A percentile compares a stretch with the other conserved stretches of the same genome.
phyloP scores from a whole-genome alignment of 1,140 invertebrate species.

The Drosophila suzukii region DNA sequence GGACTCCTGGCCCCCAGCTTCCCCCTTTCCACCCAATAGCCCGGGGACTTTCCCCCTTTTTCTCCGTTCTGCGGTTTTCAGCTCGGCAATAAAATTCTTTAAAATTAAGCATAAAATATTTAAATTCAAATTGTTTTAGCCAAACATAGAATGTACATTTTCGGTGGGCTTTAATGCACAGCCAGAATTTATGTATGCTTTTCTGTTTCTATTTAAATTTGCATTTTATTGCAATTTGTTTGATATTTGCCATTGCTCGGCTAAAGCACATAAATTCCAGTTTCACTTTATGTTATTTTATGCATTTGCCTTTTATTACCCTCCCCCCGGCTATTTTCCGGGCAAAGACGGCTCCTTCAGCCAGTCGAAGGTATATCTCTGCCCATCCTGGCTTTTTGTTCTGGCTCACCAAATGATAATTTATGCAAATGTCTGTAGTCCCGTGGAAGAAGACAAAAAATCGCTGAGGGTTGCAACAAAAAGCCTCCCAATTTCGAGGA shows the following conservation, averaged over 20 bases:
- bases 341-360: slow-evolving; percentile 8
- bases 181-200: slow-evolving; percentile 41
- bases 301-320: slow-evolving; percentile 79
- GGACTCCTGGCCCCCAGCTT: background rate
- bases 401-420: slow-evolving; percentile 79
- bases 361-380: slow-evolving; percentile 26
- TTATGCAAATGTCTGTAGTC: slow-evolving; percentile 81
- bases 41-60: slow-evolving; percentile 33
- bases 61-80: slow-evolving; percentile 24
- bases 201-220: slow-evolving; percentile 64
- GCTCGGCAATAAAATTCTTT: slow-evolving; percentile 39
- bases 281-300: slow-evolving; percentile 82
- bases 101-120: slow-evolving; percentile 77
- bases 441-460: slow-evolving; percentile 38
- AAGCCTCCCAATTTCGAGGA: slow-evolving; percentile 33
- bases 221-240: slow-evolving; percentile 81
- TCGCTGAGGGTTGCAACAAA: slow-evolving; percentile 73
- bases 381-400: slow-evolving; percentile 17
- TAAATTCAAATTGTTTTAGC: slow-evolving; percentile 56
- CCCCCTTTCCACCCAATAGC: slow-evolving; percentile 26
- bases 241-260: slow-evolving; percentile 60
- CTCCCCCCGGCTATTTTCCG: slow-evolving; percentile 43
- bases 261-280: slow-evolving; percentile 70
- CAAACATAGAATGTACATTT: slow-evolving; percentile 28
- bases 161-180: slow-evolving; percentile 59